Evolutionary conservation across 2,797 vertebrate genomes (phyloP), one percentile per base, ranked within the genome.

Genomic region (Arvicola amphibius): DNA sequence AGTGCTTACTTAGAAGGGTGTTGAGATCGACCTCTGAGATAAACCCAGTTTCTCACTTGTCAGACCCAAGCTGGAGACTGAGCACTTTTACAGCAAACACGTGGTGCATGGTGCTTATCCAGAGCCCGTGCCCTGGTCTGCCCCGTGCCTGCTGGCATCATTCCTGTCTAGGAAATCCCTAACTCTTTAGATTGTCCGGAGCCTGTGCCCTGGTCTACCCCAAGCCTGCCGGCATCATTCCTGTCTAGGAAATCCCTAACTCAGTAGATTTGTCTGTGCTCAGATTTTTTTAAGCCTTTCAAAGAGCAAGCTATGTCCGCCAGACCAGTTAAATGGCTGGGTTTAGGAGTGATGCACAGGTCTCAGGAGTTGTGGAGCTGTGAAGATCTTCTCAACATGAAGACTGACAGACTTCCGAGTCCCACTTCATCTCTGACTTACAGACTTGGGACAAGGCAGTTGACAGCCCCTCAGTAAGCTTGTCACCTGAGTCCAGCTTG

Each of bases 401-500:
- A 76, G 59, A 69, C 34, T 61, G 19, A 65, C 53, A 53, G 67
- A 46, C 43, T 32, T 32, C 37, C 61, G 40, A 78, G 59, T 56
- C 37, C 65, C 46, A 19, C 21, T 29, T 90, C 29, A 17, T 43
- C 16, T 43, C 7, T 53, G 46, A 65, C 80, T 34, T 13, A 23
- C 48, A 59, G 56, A 8, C 34, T 67, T n/a, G 48, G 6, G 37
- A 5, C 48, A 6, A 59, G 56, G 43, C 23, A 27, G 5, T 3
- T 16, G 29, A 4, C 10, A 48, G 17, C 16, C 2, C 21, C 53
- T 29, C 4, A 6, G 51, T 6, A 83, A 1, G 0, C 32, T 2
- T 19, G 16, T 59, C 71, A 25, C 21, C 3, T 13, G 29, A 65
- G 16, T 78, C 73, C 88, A 48, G 76, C 9, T 7, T 37, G 46